Evolutionary conservation across 1,140 invertebrate species (phyloP).

Genomic region (Melipona quadrifasciata): DNA sequence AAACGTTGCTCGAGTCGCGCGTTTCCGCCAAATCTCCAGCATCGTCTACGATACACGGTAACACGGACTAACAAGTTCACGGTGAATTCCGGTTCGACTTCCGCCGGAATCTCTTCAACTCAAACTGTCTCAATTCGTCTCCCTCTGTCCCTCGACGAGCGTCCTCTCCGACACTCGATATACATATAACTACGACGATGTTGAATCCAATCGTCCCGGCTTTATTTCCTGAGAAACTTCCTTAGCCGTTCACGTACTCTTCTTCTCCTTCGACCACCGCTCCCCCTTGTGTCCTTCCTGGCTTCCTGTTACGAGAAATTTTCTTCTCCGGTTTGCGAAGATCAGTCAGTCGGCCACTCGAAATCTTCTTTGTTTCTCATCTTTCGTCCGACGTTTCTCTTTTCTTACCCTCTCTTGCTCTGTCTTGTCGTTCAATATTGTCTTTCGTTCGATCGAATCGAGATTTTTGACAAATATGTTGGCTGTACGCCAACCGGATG

Average conservation of each 20-base stretch:
- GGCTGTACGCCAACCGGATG: no score
- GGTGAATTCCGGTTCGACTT: neutral
- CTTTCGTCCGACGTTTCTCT: neutral
- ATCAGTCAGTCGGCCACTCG: slow-evolving; percentile 15
- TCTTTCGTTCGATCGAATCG: neutral
- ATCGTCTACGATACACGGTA: neutral
- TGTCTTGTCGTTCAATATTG: neutral
- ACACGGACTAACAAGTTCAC: neutral
- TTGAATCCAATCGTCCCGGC: slow-evolving; percentile 5
- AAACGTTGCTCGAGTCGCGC: neutral
- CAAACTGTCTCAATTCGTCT: neutral
- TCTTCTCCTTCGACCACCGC: neutral
- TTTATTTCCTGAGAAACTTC: slow-evolving; percentile 12
- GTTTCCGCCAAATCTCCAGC: no score
- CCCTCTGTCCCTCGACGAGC: neutral
- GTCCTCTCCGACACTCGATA: slow-evolving; percentile 36
- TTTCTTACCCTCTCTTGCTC: neutral
- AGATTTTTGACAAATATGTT: neutral
- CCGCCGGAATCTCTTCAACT: neutral
- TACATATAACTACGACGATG: slow-evolving; percentile 1
- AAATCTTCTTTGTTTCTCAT: neutral
- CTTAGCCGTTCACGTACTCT: neutral
- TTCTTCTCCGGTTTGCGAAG: neutral
- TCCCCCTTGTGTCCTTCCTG: no score
- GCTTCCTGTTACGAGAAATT: neutral